These are phyloP conservation scores for Mus minutoides DNA, from an alignment of 2,797 vertebrate genomes.

Conservation along the genomic window DNA sequence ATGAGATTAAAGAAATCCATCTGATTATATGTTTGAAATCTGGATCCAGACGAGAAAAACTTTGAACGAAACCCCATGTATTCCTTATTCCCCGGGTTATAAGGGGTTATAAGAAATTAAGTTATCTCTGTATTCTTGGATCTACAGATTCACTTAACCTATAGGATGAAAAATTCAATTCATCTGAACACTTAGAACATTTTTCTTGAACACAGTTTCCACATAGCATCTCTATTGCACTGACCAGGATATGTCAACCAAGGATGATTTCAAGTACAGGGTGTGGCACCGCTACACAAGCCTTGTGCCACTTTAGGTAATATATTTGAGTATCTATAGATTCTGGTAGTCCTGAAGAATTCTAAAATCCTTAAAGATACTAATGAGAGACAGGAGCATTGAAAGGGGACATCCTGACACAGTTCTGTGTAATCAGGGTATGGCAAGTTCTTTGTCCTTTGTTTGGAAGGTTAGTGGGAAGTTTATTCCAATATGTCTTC, in stretches of 20 bases:
- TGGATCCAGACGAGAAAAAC: neutral
- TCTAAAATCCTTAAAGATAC: neutral
- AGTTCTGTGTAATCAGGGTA: neutral
- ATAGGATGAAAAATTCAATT: neutral
- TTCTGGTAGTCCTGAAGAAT: neutral
- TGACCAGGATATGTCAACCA: neutral
- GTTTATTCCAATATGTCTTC: neutral
- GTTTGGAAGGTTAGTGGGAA: neutral
- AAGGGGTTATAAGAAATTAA: neutral
- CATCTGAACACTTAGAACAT: neutral
- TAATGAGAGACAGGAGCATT: neutral
- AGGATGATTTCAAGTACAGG: neutral
- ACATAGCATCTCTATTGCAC: neutral
- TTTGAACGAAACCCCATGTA: neutral
- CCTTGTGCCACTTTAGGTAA: neutral
- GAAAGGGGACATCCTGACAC: too few species aligned
- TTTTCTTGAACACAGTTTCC: neutral
- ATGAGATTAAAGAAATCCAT: neutral
- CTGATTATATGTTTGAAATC: neutral
- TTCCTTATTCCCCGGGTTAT: neutral
- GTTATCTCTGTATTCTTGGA: neutral
- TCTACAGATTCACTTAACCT: neutral
- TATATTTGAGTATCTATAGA: neutral
- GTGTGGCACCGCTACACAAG: neutral
- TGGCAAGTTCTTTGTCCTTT: neutral